These are phyloP conservation scores for Mylabris sibirica DNA, from an alignment of 2,888 invertebrate species.

Conservation along the genomic window DNA sequence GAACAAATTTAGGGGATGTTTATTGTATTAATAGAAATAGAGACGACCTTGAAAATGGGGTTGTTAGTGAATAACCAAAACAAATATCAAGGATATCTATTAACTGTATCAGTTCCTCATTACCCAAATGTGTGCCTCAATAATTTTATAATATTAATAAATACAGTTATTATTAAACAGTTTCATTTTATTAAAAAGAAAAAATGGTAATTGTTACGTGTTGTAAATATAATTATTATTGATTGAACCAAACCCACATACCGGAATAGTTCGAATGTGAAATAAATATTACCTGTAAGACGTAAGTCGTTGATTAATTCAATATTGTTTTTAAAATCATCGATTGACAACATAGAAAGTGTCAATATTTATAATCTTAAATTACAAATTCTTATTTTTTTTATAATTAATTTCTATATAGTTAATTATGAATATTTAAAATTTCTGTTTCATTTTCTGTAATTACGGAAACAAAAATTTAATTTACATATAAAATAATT, in stretches of 20 bases:
- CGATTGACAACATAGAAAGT: too few relatives aligned
- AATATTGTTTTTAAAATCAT: too few relatives aligned
- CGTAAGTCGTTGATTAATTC: too few relatives aligned
- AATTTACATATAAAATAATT: too few relatives aligned
- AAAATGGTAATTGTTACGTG: background rate
- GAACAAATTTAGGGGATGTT: background rate
- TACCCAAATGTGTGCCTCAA: background rate
- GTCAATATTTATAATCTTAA: too few relatives aligned
- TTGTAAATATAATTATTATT: background rate
- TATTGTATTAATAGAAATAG: background rate
- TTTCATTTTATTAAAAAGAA: background rate
- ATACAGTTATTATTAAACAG: slow-evolving; percentile 2
- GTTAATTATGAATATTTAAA: too few relatives aligned
- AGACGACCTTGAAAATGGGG: background rate
- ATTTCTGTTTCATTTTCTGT: too few relatives aligned
- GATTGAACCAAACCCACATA: background rate
- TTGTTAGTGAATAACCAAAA: background rate
- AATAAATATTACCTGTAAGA: background rate
- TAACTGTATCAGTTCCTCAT: slow-evolving; percentile 3
- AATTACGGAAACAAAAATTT: too few relatives aligned
- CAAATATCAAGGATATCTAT: background rate
- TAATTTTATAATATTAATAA: background rate
- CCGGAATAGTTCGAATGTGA: background rate
- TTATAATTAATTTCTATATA: too few relatives aligned
- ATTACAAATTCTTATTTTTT: too few relatives aligned